These are phyloP conservation scores for Apamea anceps DNA, from an alignment of 2,888 invertebrate genomes.

Conservation along the genomic window DNA sequence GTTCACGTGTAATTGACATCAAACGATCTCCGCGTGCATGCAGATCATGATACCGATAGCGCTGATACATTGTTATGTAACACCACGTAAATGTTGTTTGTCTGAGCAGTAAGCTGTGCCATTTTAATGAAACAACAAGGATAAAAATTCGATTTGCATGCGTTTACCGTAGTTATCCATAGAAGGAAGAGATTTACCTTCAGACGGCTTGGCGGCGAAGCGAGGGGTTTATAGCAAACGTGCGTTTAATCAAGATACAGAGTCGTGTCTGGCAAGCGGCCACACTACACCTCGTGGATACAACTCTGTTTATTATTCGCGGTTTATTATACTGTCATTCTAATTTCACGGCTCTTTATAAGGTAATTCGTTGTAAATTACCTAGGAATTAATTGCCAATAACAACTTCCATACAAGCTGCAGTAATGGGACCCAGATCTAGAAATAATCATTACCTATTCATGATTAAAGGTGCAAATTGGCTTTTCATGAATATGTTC, in stretches of 20 bases:
- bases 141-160: slow-evolving; percentile 71
- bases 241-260: slow-evolving; percentile 74
- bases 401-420: slow-evolving; percentile 39
- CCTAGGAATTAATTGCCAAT: slow-evolving; percentile 44
- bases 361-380: slow-evolving; percentile 45
- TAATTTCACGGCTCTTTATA: slow-evolving; percentile 68
- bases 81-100: slow-evolving; percentile 41
- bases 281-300: slow-evolving; percentile 69
- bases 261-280: slow-evolving; percentile 75
- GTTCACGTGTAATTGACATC: slow-evolving; percentile 70
- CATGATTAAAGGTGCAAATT: slow-evolving; percentile 57
- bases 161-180: slow-evolving; percentile 71
- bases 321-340: slow-evolving; percentile 77
- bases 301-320: slow-evolving; percentile 72
- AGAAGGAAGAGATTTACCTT: slow-evolving; percentile 79
- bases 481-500: slow-evolving; percentile 50
- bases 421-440: slow-evolving; percentile 35
- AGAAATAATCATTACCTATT: slow-evolving; percentile 23
- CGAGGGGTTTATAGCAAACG: slow-evolving; percentile 70
- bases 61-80: slow-evolving; percentile 56
- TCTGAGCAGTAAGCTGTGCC: slow-evolving; percentile 34
- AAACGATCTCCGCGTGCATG: slow-evolving; percentile 61
- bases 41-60: slow-evolving; percentile 60
- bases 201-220: slow-evolving; percentile 82
- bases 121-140: slow-evolving; percentile 56